Conservation (phyloP, 2,797 vertebrate genomes). For the Lindbergichthys nudifrons region DNA sequence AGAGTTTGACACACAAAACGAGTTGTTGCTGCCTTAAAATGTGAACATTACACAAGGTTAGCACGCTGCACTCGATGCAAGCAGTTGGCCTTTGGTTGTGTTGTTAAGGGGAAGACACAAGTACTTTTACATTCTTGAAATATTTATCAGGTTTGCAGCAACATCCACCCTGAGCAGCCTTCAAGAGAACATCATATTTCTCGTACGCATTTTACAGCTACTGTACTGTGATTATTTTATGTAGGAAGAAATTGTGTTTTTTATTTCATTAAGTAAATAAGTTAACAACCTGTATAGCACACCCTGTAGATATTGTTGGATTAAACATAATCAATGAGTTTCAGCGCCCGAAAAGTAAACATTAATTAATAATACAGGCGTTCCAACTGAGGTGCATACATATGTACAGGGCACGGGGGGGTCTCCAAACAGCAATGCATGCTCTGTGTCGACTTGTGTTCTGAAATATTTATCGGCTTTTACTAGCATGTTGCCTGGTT, state of each 20-base stretch:
- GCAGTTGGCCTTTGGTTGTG: slow-evolving; percentile 23
- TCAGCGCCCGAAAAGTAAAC: slow-evolving; percentile 37
- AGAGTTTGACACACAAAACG: slow-evolving; percentile 21
- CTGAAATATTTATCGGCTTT: slow-evolving; percentile 75
- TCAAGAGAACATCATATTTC: slow-evolving; percentile 44
- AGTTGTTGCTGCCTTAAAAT: slow-evolving; percentile 37
- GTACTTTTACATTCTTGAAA: slow-evolving; percentile 69
- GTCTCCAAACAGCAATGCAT: slow-evolving; percentile 39
- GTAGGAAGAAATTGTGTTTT: neutral
- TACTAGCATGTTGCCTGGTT: slow-evolving; percentile 47
- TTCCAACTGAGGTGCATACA: slow-evolving; percentile 46
- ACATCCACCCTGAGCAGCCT: slow-evolving; percentile 51
- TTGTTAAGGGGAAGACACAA: slow-evolving; percentile 34
- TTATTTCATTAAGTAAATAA: neutral
- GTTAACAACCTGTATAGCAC: neutral
- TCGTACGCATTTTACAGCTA: slow-evolving; percentile 14
- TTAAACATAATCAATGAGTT: slow-evolving; percentile 41
- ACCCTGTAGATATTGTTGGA: slow-evolving; percentile 21
- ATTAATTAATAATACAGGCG: slow-evolving; percentile 69
- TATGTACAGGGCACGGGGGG: slow-evolving; percentile 20
- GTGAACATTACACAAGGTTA: slow-evolving; percentile 19
- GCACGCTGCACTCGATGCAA: slow-evolving; percentile 9
- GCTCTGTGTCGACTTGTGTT: slow-evolving; percentile 40
- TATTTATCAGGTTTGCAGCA: slow-evolving; percentile 70
- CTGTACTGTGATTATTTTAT: slow-evolving; percentile 12